Percentiles rank a stretch among this genome's conserved stretches.
phyloP scores from a whole-genome alignment of 2,888 invertebrate genomes.

The Sarcophaga carnaria region DNA sequence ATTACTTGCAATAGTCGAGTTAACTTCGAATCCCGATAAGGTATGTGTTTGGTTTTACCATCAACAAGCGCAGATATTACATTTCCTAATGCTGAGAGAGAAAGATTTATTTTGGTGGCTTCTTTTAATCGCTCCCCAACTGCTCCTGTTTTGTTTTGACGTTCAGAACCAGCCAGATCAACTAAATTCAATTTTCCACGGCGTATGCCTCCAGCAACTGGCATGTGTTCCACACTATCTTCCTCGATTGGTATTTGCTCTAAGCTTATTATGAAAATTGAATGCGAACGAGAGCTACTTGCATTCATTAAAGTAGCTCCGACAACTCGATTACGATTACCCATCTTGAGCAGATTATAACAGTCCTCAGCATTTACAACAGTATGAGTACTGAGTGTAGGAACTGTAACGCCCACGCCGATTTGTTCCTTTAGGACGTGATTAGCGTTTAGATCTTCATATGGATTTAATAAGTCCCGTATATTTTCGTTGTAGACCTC shows the following conservation, averaged over 20 bases:
- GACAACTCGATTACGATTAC: conserved; percentile 90
- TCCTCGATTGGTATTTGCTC: conserved; percentile 86
- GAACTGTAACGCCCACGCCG: conserved; percentile 83
- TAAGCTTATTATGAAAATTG: conserved; percentile 92
- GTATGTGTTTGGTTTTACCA: conserved; percentile 90
- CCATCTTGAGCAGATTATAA: conserved; percentile 87
- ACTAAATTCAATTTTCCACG: conserved; percentile 90
- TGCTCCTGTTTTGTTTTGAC: conserved; percentile 92
- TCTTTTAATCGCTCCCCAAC: conserved; percentile 92
- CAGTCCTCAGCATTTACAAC: conserved; percentile 91
- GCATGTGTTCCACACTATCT: conserved; percentile 33
- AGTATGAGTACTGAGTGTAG: conserved; percentile 87
- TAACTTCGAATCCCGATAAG: conserved; percentile 93
- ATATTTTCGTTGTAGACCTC: conserved; percentile 98
- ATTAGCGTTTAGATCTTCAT: conserved; percentile 77
- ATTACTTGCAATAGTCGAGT: conserved; percentile 88
- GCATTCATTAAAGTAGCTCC: conserved; percentile 95
- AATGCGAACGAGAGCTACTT: conserved; percentile 92
- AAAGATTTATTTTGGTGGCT: conserved; percentile 94
- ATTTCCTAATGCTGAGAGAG: conserved; percentile 91
- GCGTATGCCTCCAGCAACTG: conserved; percentile 72
- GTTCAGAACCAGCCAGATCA: conserved; percentile 93
- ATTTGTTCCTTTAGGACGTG: conserved; percentile 83
- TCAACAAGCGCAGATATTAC: conserved; percentile 94
- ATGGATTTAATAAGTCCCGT: conserved; percentile 91